Percentiles rank a stretch among this genome's conserved stretches.
Conservation (phyloP, 1,140 invertebrate species). For the Bemisia tabaci region DNA sequence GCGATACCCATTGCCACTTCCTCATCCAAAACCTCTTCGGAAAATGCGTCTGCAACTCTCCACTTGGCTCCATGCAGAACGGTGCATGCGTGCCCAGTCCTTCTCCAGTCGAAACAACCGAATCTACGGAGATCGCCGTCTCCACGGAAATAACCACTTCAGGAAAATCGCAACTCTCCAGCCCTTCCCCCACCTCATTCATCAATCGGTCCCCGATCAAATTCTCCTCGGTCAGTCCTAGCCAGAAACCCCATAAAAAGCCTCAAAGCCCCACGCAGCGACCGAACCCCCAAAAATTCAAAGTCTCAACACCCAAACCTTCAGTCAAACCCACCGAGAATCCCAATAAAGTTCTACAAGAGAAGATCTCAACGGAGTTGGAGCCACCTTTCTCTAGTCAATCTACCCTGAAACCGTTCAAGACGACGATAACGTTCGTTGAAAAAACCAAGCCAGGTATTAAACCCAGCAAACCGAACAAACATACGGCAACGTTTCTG, state of each 20-base stretch:
- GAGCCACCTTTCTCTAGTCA: not conserved
- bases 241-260: not conserved
- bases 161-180: not conserved
- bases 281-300: not conserved
- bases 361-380: not conserved
- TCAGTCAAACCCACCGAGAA: not conserved
- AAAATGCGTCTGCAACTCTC: constrained; percentile 55
- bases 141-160: not conserved
- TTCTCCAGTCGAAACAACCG: constrained; percentile 7
- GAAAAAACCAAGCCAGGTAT: constrained; percentile 3
- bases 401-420: constrained; percentile 1
- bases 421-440: not conserved
- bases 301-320: not conserved
- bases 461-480: not conserved
- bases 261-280: not conserved
- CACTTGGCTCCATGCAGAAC: constrained; percentile 5
- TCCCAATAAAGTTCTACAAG: not conserved
- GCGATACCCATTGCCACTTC: constrained; percentile 71
- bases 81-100: constrained; percentile 17
- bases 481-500: not conserved
- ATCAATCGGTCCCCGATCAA: not conserved
- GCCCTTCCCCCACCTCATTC: not conserved
- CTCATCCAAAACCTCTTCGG: constrained; percentile 78
- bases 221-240: not conserved
- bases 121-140: not conserved